Evolutionary conservation across 2,797 vertebrate species (phyloP).

Genomic region (Menidia menidia): DNA sequence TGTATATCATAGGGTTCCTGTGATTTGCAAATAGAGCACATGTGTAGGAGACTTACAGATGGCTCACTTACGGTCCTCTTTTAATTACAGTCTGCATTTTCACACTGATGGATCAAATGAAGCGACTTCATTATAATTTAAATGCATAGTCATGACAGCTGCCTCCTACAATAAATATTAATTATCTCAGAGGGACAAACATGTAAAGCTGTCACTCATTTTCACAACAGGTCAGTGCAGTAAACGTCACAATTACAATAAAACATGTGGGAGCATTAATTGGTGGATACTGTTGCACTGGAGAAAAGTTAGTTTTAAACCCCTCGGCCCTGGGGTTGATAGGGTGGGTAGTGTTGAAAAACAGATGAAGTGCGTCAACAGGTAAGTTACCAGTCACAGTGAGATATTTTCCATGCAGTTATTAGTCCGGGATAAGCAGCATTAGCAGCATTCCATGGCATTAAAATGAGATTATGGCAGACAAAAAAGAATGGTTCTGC

Average conservation of each 20-base stretch:
- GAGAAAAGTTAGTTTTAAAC: conserved; percentile 45
- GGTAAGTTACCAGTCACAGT: conserved; percentile 61
- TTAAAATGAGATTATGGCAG: conserved; percentile 89
- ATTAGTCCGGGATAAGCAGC: conserved; percentile 77
- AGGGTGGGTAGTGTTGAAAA: conserved; percentile 49
- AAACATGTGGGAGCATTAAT: conserved; percentile 17
- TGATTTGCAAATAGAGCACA: conserved; percentile 58
- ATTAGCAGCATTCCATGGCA: conserved; percentile 93
- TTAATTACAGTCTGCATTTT: conserved; percentile 63
- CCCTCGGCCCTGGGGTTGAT: conserved; percentile 29
- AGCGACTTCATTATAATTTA: conserved; percentile 45
- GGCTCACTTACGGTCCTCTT: conserved; percentile 68
- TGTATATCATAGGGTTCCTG: conserved; percentile 48
- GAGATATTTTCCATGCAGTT: conserved; percentile 75
- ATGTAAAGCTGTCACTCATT: conserved; percentile 6
- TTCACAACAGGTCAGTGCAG: conserved; percentile 7
- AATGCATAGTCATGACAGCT: conserved; percentile 17
- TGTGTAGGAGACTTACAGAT: conserved; percentile 68
- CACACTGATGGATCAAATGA: conserved; percentile 31
- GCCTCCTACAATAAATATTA: conserved; percentile 1
- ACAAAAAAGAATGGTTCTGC: conserved; percentile 82
- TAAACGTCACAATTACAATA: conserved; percentile 7
- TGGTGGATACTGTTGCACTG: conserved; percentile 16
- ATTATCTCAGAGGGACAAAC: conserved; percentile 10
- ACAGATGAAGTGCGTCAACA: conserved; percentile 67